Base-by-base conservation (phyloP, 2,113 vertebrate genomes). In the Capreolus pygargus region DNA sequence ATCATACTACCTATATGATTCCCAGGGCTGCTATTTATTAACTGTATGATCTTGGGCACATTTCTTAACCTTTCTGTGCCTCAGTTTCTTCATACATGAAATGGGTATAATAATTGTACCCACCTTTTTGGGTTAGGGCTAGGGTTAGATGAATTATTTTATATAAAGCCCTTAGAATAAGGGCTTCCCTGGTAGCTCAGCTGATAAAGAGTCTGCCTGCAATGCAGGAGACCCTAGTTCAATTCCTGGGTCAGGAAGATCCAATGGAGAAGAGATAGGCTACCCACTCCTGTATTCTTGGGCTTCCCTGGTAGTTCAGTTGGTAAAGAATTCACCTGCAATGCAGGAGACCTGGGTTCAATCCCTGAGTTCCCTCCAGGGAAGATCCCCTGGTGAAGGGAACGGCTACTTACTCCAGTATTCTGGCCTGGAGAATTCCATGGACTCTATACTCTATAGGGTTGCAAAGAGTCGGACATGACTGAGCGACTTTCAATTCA, bases 11-110 rank as follows among this genome's bases (percentile, higher is more conserved):
- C 50, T 45, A 1, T 30, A 36, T 47, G 61, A 23, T 30, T 92
- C 19, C 27, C 15, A 39, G n/a, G 28, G 45, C 17, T 96, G 11
- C 33, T 19, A 28, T 52, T 58, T 23, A 55, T 43, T 97, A 70
- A 17, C 52, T 60, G 1, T 13, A 14, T 60, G 54, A 78, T 7
- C 6, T 47, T 83, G 52, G 74, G 61, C 12, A 83, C 19, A 13
- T 93, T 96, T 91, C 36, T 57, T 91, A 70, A 47, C 13, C 23
- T 61, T 57, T 36, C 55, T 58, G 55, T 91, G 50, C 55, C 47
- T 93, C 36, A 6, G 11, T 36, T 96, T 97, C 60, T 79, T 89
- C 21, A 30, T 45, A 50, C 36, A 13, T 78, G 23, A 91, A 84
- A 43, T n/a, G 70, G 11, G 1, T 17, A 45, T 45, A 86, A n/a